Percentiles rank a stretch among this genome's conserved stretches.
These are phyloP conservation scores for Sebastes fasciatus DNA, from an alignment of 2,113 vertebrate species.

Conservation along the genomic window DNA sequence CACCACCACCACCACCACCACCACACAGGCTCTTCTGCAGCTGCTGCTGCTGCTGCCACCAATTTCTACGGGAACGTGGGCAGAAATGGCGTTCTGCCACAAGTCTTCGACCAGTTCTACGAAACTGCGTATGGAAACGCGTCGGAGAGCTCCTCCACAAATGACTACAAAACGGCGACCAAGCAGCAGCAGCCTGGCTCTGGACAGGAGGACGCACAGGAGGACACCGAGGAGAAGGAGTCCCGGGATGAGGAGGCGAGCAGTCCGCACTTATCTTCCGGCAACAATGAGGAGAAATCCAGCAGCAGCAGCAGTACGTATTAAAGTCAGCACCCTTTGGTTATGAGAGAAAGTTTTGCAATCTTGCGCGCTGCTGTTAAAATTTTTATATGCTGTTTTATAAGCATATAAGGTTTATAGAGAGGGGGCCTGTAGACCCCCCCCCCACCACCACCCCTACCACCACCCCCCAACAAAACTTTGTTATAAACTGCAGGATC, in stretches of 20 bases:
- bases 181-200: conserved; percentile 85
- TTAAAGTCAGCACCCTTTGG: conserved; percentile 87
- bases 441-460: conserved; percentile 72
- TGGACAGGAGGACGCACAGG: conserved; percentile 87
- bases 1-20: conserved; percentile 86
- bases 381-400: conserved; percentile 99
- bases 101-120: conserved; percentile 99
- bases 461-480: conserved; percentile 93
- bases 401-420: conserved; percentile 99
- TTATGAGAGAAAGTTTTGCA: conserved; percentile 93
- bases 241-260: conserved; percentile 90
- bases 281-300: conserved; percentile 98
- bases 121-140: conserved; percentile 94
- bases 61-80: conserved; percentile 97
- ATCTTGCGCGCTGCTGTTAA: conserved; percentile 96
- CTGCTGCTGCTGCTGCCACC: conserved; percentile 72
- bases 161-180: conserved; percentile 88
- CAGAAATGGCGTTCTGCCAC: conserved; percentile 95
- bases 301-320: conserved; percentile 95
- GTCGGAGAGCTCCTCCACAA: conserved; percentile 86
- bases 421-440: conserved; percentile 92
- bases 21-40: conserved; percentile 74
- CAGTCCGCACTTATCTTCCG: conserved; percentile 96
- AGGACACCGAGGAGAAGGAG: conserved; percentile 87
- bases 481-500: conserved; percentile 98